These are phyloP conservation scores for Nesospiza acunhae DNA, from an alignment of 2,113 vertebrate genomes.

Conservation along the genomic window DNA sequence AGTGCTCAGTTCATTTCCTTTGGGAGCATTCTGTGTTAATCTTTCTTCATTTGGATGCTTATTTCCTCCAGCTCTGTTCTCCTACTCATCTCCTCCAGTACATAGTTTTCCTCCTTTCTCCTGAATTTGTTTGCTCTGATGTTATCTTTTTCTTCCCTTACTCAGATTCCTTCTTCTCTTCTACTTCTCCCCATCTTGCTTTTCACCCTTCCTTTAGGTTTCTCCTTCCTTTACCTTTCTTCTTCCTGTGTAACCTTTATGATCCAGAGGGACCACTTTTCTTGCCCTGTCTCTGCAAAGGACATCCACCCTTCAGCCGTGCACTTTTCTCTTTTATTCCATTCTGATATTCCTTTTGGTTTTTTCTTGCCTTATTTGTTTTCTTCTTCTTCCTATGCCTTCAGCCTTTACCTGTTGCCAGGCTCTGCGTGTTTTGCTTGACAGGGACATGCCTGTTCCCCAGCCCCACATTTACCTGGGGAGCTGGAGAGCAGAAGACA, in stretches of 20 bases:
- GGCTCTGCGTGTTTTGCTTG: not conserved
- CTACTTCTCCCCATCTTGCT: not conserved
- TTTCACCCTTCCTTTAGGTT: not conserved
- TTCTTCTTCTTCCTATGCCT: not conserved
- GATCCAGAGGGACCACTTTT: not conserved
- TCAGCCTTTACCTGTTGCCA: not conserved
- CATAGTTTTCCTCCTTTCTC: not conserved
- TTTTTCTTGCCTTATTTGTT: not conserved
- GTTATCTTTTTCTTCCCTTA: not conserved
- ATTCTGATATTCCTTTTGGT: not conserved
- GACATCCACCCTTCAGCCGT: not conserved
- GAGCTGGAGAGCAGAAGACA: not conserved
- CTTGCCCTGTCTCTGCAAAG: not conserved
- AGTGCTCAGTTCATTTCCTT: constrained; percentile 29
- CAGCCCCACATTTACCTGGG: not conserved
- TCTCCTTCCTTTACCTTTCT: not conserved
- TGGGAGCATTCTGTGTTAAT: constrained; percentile 16
- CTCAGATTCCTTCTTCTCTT: not conserved
- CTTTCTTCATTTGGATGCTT: constrained; percentile 30
- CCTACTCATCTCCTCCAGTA: not conserved
- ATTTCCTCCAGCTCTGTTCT: not conserved
- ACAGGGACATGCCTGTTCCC: not conserved
- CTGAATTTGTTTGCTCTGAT: not conserved
- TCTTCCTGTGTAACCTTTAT: accelerated
- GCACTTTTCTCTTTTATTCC: not conserved